Conservation (phyloP, 2,888 invertebrate genomes). For the Subacronicta megacephala region DNA sequence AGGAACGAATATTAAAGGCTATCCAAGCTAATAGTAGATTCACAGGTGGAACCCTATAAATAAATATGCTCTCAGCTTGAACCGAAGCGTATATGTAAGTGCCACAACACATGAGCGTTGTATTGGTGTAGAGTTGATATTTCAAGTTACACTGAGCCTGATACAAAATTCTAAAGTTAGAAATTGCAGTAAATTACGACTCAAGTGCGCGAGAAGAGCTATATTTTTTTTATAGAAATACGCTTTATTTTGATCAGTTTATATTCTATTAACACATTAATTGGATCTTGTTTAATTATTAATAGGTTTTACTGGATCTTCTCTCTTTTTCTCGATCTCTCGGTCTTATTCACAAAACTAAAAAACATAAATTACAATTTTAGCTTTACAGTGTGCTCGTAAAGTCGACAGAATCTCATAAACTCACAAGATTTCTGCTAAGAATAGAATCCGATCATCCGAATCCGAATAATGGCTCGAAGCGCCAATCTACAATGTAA, state of each 20-base stretch:
- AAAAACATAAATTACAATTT: no score
- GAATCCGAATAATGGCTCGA: background rate
- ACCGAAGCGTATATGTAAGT: constrained; percentile 21
- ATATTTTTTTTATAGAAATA: no score
- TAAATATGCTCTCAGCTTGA: constrained; percentile 25
- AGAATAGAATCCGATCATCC: background rate
- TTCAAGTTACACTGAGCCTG: background rate
- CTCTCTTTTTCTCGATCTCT: no score
- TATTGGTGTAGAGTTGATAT: background rate
- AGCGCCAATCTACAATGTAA: background rate
- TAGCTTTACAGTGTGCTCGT: no score
- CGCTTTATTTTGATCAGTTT: no score
- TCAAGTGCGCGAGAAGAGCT: no score
- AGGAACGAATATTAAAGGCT: background rate
- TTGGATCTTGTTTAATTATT: no score
- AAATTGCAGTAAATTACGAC: no score
- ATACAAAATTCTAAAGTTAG: background rate
- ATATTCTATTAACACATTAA: no score
- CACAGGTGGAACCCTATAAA: constrained; percentile 23
- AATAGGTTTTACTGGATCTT: no score
- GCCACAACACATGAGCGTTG: constrained; percentile 10
- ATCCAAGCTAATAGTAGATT: background rate
- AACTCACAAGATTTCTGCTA: background rate
- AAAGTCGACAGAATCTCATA: no score
- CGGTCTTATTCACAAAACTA: no score